Evolutionary conservation across 2,888 invertebrate genomes (phyloP).

Genomic region (Eupithecia tripunctaria): DNA sequence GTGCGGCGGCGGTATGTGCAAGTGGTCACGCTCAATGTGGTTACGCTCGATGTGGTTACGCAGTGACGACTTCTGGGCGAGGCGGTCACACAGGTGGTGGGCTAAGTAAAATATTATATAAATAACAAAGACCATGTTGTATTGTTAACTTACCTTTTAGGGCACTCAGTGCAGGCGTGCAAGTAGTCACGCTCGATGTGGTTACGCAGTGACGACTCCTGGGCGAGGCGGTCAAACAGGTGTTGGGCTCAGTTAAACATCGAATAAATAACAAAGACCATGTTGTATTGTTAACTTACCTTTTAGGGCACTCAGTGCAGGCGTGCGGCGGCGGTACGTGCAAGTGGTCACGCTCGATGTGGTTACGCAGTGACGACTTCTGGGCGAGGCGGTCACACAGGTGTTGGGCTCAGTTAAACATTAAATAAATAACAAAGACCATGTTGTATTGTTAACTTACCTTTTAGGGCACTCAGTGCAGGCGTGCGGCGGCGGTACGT

Average conservation of each 20-base stretch:
- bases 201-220: no score
- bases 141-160: no score
- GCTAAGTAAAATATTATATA: neutral
- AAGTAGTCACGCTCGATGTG: no score
- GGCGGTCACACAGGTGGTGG: slow-evolving; percentile 56
- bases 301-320: slow-evolving; percentile 67
- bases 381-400: slow-evolving; percentile 65
- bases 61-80: slow-evolving; percentile 64
- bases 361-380: slow-evolving; percentile 61
- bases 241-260: neutral
- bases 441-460: slow-evolving; percentile 45
- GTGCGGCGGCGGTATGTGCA: slow-evolving; percentile 66
- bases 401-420: slow-evolving; percentile 15
- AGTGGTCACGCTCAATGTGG: slow-evolving; percentile 64
- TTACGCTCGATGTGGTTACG: slow-evolving; percentile 60
- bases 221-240: no score
- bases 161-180: no score
- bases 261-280: neutral
- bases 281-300: slow-evolving; percentile 49
- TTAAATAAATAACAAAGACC: neutral
- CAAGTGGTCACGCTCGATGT: slow-evolving; percentile 62
- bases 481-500: slow-evolving; percentile 69
- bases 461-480: slow-evolving; percentile 69
- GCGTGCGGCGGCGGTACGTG: slow-evolving; percentile 69
- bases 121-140: neutral